Evolutionary conservation across 35 echinoderm and acorn worm species (phyloP), one percentile per base, ranked within the genome.

Genomic region (Patiria miniata): DNA sequence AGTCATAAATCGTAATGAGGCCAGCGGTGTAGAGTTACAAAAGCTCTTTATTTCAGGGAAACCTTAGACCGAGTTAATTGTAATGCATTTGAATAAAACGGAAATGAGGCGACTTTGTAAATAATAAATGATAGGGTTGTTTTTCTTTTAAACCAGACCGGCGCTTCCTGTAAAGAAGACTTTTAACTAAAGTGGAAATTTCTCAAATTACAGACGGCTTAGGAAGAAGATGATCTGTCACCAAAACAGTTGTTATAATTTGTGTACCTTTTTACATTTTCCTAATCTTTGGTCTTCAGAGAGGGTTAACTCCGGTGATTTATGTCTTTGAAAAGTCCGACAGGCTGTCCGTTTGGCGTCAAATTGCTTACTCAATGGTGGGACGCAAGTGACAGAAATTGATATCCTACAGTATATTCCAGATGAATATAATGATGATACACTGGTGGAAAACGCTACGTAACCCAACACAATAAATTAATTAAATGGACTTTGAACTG

Each of bases 1-100:
- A 73, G 65, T 73, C 65, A 73, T 73, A 47, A 47, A 47, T 73
- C 8, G 65, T 30, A 73, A 73, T 73, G 26, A 73, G 65, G 29
- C 65, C 26, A 10, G 8, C 29, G 34, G 61, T 69, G 61, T 32
- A 21, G 26, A 22, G 29, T 73, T 73, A 26, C 65, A 26, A 73
- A 10, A 32, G 26, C 34, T 73, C 34, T 14, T 73, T 32, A 73
- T 32, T 73, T 73, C 65, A 73, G 23, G 23, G 65, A 7, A 73
- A 73, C 65, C 65, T 10, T 34, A 73, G 34, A 22, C 65, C 10
- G 42, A 34, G 29, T 73, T 34, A 73, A 73, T 73, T 73, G 23
- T 22, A 73, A 73, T 73, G 65, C 65, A 32, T 23, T 30, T 3
- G 65, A 73, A 32, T 73, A 73, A 73, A 73, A 61, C 21, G 65